Evolutionary conservation across 2,888 invertebrate genomes (phyloP), one percentile per base, ranked within the genome.

Genomic region (Lapara coniferarum): DNA sequence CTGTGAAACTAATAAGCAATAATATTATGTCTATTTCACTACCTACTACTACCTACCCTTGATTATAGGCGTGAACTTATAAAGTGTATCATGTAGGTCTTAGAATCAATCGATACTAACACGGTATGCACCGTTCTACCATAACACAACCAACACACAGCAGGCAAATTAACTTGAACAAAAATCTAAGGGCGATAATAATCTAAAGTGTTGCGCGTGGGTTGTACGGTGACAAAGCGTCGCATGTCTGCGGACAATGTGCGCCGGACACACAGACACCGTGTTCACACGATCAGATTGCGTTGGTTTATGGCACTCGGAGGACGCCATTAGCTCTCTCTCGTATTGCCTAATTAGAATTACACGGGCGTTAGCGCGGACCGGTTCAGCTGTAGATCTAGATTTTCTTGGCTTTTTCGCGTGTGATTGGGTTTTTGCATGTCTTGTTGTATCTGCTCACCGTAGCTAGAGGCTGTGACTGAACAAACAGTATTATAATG

Each of bases 281-380:
- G 89, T 91, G 92, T 92, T 91, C 92, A 92, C 92, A 92, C 89
- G 89, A 92, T 92, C 93, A 87, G 93, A 93, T 93, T 91, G 88
- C 81, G 82, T 79, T 88, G 86, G 81, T 91, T 90, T 91, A 91
- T 89, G 86, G 91, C 87, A 85, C 83, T 85, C 84, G 79, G 76
- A 75, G 80, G 78, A 81, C 77, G 83, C 89, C 92, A 92, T 92
- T 93, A 92, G 90, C 85, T 84, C 81, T 81, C 85, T 86, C 86
- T 85, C 85, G 88, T 86, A 90, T 91, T 91, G 91, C 91, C 93
- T 93, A 92, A 93, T 93, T 93, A 93, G 91, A 92, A 90, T 88
- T 89, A 90, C 90, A 88, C 81, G 87, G 81, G 74, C 76, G 78
- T 77, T 78, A 78, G 77, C 76, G 77, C 74, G 75, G 83, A 86